Conservation (phyloP, 1,140 invertebrate genomes). For the Drosophila kurseongensis region DNA sequence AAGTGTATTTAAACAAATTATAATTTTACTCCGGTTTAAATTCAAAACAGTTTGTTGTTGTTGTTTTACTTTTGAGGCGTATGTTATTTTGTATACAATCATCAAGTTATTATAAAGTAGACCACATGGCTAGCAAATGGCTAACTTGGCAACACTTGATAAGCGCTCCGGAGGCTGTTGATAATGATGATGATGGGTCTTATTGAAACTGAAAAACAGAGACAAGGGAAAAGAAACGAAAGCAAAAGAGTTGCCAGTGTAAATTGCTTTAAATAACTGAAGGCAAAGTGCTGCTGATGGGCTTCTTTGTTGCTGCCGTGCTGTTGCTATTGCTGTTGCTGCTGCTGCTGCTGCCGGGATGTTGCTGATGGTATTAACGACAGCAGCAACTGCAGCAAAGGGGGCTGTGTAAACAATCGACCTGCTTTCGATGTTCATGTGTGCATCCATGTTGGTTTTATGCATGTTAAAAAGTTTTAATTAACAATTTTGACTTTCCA, state of each 20-base stretch:
- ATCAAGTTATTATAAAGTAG: neutral
- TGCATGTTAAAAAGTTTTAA: constrained; percentile 82
- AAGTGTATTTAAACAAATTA: no score
- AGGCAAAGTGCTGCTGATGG: constrained; percentile 17
- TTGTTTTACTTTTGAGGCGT: no score
- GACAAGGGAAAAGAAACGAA: constrained; percentile 4
- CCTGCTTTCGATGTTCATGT: constrained; percentile 18
- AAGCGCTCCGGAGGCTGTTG: neutral
- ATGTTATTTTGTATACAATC: no score
- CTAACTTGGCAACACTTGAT: neutral
- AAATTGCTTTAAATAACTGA: constrained; percentile 66
- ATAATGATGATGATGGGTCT: constrained; percentile 33
- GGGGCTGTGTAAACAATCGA: constrained; percentile 44
- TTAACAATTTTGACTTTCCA: constrained; percentile 80
- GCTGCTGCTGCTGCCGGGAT: constrained; percentile 3
- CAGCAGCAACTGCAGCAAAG: constrained; percentile 26
- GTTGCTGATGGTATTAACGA: constrained; percentile 46
- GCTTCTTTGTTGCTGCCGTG: constrained; percentile 4
- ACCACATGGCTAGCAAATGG: neutral
- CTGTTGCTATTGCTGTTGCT: constrained; percentile 2
- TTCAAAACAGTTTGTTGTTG: no score
- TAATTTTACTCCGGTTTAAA: no score
- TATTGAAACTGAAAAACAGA: constrained; percentile 42
- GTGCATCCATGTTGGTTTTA: constrained; percentile 65
- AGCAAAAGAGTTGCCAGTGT: constrained; percentile 54